Conservation (phyloP, 2,113 vertebrate genomes). For the Vimba vimba region DNA sequence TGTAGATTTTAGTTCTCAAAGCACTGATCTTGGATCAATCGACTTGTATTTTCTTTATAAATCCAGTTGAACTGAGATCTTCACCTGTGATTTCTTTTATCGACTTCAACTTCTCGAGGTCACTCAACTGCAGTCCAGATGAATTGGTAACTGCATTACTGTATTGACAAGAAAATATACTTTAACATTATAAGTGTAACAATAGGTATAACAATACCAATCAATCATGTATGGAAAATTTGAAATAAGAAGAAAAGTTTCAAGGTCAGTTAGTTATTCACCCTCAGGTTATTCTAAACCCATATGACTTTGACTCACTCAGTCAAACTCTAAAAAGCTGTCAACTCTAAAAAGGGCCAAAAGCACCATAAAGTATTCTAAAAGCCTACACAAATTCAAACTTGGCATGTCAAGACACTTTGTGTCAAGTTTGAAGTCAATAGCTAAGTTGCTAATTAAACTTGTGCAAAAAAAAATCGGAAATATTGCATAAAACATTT, state of each 20-base stretch:
- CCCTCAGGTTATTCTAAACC: not conserved
- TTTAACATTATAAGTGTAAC: not conserved
- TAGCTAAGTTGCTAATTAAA: no score
- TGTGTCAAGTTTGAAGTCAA: no score
- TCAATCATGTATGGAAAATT: not conserved
- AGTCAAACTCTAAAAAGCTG: no score
- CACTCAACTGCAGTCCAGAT: slow-evolving; percentile 74
- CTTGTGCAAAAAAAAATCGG: not conserved
- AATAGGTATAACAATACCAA: not conserved
- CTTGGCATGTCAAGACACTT: no score
- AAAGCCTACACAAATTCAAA: no score
- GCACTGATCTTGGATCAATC: not conserved
- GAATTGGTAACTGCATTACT: slow-evolving; percentile 81
- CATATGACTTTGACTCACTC: not conserved
- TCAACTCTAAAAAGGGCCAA: no score
- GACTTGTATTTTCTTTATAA: not conserved
- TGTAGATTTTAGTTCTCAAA: not conserved
- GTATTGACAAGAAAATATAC: slow-evolving; percentile 9
- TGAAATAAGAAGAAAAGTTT: not conserved
- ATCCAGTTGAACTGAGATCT: not conserved
- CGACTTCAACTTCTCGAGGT: slow-evolving; percentile 81
- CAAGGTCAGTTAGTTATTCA: not conserved
- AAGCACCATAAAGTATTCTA: no score
- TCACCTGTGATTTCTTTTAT: slow-evolving; percentile 94
- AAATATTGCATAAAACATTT: not conserved